phyloP scores from a whole-genome alignment of 2,113 vertebrate genomes.

The Crotalus viridis region DNA sequence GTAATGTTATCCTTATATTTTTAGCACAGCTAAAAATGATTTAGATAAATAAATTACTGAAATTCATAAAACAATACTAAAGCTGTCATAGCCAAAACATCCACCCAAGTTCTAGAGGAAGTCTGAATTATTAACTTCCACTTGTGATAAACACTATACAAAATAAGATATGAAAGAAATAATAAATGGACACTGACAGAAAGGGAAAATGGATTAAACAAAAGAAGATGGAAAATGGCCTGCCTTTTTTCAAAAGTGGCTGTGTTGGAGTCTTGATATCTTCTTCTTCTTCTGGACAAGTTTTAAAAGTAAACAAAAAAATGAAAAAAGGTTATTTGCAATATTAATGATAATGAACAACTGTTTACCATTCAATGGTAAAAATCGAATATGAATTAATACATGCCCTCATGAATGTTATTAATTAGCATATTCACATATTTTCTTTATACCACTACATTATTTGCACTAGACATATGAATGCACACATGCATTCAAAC shows the following conservation, averaged over 20 bases:
- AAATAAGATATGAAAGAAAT: conserved; percentile 35
- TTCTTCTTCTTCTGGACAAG: conserved; percentile 91
- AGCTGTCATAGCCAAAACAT: not conserved
- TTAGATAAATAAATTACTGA: not conserved
- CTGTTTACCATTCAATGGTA: conserved; percentile 38
- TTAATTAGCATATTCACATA: conserved; percentile 11
- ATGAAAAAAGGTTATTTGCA: conserved; percentile 74
- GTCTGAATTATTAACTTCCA: not conserved
- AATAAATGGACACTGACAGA: conserved; percentile 57
- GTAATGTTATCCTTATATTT: not conserved
- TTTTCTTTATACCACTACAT: not conserved
- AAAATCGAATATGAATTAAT: conserved; percentile 49
- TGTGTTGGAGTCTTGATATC: conserved; percentile 92
- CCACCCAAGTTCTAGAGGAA: not conserved
- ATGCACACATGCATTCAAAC: not conserved
- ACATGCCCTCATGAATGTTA: conserved; percentile 27
- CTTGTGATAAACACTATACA: not conserved
- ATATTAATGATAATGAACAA: conserved; percentile 59
- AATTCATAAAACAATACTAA: not conserved
- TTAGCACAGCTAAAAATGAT: not conserved
- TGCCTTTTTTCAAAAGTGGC: conserved; percentile 99
- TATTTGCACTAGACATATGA: not conserved
- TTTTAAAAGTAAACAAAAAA: conserved; percentile 75
- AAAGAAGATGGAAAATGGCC: conserved; percentile 82
- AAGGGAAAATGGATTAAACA: conserved; percentile 67